Conservation (phyloP, 2,888 invertebrate genomes). For the Acleris sparsana region DNA sequence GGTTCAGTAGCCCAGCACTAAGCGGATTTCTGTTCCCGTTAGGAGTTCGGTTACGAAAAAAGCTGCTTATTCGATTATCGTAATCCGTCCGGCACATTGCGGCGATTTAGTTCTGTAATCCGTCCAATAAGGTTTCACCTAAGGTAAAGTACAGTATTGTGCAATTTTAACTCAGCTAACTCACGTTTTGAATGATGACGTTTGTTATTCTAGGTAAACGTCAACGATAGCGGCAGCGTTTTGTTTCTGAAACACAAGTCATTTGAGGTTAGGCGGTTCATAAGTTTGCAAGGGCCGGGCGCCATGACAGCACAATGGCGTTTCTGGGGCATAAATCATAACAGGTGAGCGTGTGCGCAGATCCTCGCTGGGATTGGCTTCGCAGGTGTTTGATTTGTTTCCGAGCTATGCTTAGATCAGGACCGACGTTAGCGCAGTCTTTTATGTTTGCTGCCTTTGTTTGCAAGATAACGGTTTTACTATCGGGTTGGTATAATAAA, state of each 20-base stretch:
- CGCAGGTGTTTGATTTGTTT: conserved; percentile 60
- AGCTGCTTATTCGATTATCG: conserved; percentile 32
- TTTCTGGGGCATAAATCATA: conserved; percentile 70
- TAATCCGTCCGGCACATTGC: conserved; percentile 28
- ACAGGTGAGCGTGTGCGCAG: conserved; percentile 69
- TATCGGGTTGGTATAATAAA: conserved; percentile 27
- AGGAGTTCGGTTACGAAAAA: conserved; percentile 32
- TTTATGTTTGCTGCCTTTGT: conserved; percentile 34
- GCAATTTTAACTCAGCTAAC: conserved; percentile 21
- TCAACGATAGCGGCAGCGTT: conserved; percentile 38
- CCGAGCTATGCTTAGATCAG: conserved; percentile 23
- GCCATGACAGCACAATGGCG: conserved; percentile 73
- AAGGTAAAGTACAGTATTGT: conserved; percentile 25
- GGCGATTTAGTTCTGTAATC: conserved; percentile 20
- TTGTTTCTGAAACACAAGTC: conserved; percentile 55
- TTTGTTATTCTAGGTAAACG: conserved; percentile 30
- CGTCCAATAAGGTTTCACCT: conserved; percentile 26
- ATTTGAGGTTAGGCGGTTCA: conserved; percentile 66
- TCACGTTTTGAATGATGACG: conserved; percentile 30
- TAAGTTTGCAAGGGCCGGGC: conserved; percentile 61
- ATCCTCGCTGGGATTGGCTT: conserved; percentile 50
- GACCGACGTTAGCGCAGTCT: conserved; percentile 27
- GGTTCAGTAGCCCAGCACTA: conserved; percentile 26
- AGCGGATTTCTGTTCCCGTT: conserved; percentile 31
- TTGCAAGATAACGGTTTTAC: conserved; percentile 30